phyloP scores from a whole-genome alignment of 2,888 invertebrate genomes.

The Lydus trimaculatus region DNA sequence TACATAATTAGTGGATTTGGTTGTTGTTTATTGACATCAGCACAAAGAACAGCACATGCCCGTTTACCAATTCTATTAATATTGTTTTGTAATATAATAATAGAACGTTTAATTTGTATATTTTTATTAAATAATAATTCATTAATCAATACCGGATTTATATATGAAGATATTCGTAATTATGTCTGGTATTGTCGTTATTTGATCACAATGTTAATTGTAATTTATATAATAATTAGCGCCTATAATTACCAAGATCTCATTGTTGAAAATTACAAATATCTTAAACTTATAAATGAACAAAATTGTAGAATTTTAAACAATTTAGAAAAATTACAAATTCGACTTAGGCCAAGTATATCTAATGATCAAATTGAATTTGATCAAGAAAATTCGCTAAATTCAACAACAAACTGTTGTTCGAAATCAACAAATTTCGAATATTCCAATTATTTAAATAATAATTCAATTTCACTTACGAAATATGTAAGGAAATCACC shows the following conservation, averaged over 20 bases:
- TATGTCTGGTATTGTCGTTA: constrained; percentile 62
- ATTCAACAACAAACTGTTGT: not conserved
- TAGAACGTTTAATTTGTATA: constrained; percentile 60
- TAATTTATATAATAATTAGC: constrained; percentile 52
- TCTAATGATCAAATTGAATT: not conserved
- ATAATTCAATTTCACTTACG: not conserved
- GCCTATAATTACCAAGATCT: constrained; percentile 60
- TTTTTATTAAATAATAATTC: constrained; percentile 35
- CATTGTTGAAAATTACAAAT: constrained; percentile 56
- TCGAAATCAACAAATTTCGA: not conserved
- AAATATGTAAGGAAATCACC: not conserved
- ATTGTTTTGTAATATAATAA: constrained; percentile 61
- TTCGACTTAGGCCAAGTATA: not conserved
- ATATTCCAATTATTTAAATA: not conserved
- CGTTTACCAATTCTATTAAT: constrained; percentile 65
- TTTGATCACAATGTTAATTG: constrained; percentile 51
- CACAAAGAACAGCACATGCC: constrained; percentile 64
- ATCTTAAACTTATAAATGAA: constrained; percentile 58
- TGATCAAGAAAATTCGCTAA: not conserved
- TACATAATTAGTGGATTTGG: constrained; percentile 64
- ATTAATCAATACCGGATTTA: constrained; percentile 39
- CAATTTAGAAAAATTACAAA: constrained; percentile 29
- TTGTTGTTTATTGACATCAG: constrained; percentile 66
- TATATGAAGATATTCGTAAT: constrained; percentile 57
- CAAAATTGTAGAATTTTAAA: constrained; percentile 52